These are phyloP conservation scores for Galagoides demidoff DNA, from an alignment of 2,797 vertebrate species.

Conservation along the genomic window DNA sequence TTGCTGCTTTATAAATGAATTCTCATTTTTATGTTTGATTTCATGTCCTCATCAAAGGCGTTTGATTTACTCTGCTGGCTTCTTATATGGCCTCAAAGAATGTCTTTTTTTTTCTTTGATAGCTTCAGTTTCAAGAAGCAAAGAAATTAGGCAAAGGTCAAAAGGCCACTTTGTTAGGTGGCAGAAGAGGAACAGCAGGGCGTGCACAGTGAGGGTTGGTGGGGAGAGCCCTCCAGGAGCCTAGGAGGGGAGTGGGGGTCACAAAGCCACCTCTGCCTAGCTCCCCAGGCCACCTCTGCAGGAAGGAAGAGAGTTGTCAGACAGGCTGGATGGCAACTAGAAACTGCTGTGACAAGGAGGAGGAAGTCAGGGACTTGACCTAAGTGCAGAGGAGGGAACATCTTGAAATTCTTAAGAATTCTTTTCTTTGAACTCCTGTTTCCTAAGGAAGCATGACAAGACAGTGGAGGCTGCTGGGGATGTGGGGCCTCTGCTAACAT, in stretches of 20 bases:
- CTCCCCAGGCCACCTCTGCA: not conserved
- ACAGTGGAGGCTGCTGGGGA: accelerated
- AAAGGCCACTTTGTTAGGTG: not conserved
- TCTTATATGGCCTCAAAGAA: not conserved
- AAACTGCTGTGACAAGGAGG: not conserved
- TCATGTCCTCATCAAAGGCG: not conserved
- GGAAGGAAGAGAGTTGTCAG: not conserved
- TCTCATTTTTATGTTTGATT: not conserved
- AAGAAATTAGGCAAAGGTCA: not conserved
- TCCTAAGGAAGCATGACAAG: not conserved
- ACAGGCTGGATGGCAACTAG: not conserved
- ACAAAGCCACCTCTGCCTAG: not conserved
- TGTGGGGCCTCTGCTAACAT: not conserved
- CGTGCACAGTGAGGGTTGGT: accelerated
- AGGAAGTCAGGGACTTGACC: not conserved
- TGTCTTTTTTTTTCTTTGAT: not conserved
- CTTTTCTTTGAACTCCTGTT: not conserved
- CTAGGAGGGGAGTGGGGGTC: not conserved
- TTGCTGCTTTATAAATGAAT: not conserved
- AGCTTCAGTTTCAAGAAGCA: not conserved
- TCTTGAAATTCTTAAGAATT: not conserved
- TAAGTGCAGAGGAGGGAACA: not conserved
- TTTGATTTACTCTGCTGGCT: not conserved
- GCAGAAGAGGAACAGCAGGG: not conserved
- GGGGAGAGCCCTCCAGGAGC: not conserved